These are phyloP conservation scores for Cherax quadricarinatus DNA, from an alignment of 1,140 invertebrate genomes.

Conservation along the genomic window DNA sequence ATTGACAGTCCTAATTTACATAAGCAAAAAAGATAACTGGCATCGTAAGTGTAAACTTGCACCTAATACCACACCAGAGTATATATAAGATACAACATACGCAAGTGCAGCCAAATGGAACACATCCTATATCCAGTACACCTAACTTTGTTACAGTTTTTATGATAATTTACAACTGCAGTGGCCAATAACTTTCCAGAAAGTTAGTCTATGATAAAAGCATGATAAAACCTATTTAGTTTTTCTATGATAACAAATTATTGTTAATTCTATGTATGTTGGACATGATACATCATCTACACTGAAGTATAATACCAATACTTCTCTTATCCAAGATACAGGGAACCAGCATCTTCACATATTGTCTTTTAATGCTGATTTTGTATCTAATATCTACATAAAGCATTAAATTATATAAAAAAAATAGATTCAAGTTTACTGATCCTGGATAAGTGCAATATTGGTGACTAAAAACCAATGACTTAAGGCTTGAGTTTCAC, in stretches of 20 bases:
- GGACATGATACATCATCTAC: slow-evolving; percentile 57
- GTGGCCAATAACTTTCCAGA: slow-evolving; percentile 37
- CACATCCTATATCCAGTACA: neutral
- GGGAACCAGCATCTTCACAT: slow-evolving; percentile 26
- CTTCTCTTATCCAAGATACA: slow-evolving; percentile 27
- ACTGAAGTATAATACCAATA: slow-evolving; percentile 27
- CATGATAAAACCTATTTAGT: slow-evolving; percentile 52
- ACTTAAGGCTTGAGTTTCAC: slow-evolving; percentile 58
- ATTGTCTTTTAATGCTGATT: slow-evolving; percentile 25
- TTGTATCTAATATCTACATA: slow-evolving; percentile 7
- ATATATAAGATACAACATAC: neutral
- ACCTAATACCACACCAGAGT: slow-evolving; percentile 5
- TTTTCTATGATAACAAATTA: slow-evolving; percentile 51
- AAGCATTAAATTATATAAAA: neutral
- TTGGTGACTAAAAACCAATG: slow-evolving; percentile 37
- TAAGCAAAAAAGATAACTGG: neutral
- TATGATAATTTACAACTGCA: slow-evolving; percentile 46
- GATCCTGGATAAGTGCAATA: slow-evolving; percentile 37
- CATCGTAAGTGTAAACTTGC: neutral
- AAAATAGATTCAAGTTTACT: slow-evolving; percentile 9
- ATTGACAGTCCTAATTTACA: slow-evolving; percentile 12
- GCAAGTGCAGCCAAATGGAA: neutral
- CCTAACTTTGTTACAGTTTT: slow-evolving; percentile 20
- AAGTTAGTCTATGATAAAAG: slow-evolving; percentile 36
- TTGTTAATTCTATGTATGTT: slow-evolving; percentile 28